These are phyloP conservation scores for Alosa sapidissima DNA, from an alignment of 2,797 vertebrate species.

Conservation along the genomic window DNA sequence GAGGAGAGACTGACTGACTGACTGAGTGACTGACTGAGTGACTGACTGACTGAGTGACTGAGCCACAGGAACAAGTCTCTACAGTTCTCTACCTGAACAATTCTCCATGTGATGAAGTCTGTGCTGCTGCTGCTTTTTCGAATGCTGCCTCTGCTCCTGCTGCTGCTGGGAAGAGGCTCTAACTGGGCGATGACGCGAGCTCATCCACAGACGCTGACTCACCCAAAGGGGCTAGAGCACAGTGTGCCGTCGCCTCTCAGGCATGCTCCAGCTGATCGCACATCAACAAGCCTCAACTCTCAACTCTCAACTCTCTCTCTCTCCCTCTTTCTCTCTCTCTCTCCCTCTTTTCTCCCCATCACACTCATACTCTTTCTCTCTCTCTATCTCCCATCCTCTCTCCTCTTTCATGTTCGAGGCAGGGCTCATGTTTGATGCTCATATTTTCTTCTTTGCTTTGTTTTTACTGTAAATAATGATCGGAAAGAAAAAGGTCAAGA, in stretches of 20 bases:
- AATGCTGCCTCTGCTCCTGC: background rate
- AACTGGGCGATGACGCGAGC: constrained; percentile 45
- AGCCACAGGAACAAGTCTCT: constrained; percentile 39
- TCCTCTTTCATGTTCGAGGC: background rate
- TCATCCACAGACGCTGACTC: constrained; percentile 61
- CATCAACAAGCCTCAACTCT: background rate
- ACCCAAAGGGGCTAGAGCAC: constrained; percentile 40
- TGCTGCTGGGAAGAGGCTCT: constrained; percentile 62
- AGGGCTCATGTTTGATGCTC: background rate
- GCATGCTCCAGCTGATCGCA: constrained; percentile 44
- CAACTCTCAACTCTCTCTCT: no score
- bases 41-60: background rate
- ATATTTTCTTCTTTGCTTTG: background rate
- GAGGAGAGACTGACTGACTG: background rate
- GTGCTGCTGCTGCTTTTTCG: background rate
- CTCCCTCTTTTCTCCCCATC: no score
- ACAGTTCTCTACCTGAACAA: constrained; percentile 46
- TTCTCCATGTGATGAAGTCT: constrained; percentile 46
- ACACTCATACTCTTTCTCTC: background rate
- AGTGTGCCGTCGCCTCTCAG: constrained; percentile 27
- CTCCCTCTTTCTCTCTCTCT: background rate
- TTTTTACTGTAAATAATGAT: background rate
- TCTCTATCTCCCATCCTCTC: background rate
- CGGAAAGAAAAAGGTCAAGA: background rate
- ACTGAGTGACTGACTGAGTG: background rate